Conservation (phyloP, 2,113 vertebrate genomes). For the Mugil cephalus region DNA sequence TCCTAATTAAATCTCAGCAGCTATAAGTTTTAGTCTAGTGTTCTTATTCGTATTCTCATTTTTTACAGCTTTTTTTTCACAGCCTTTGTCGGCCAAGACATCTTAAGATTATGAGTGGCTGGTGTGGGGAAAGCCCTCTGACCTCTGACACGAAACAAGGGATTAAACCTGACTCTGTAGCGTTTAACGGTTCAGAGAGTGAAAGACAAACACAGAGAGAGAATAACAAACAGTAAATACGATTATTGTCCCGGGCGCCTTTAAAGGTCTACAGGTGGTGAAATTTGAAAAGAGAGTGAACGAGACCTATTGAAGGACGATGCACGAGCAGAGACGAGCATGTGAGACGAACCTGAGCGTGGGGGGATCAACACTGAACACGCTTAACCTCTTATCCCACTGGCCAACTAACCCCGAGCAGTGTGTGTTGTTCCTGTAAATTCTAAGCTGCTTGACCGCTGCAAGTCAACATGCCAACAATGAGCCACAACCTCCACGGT, state of each 20-base stretch:
- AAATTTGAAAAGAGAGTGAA: too few species aligned
- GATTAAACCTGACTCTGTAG: slow-evolving; percentile 17
- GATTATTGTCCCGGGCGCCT: too few species aligned
- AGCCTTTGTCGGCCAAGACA: not conserved
- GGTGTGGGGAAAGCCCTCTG: not conserved
- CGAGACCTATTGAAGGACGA: too few species aligned
- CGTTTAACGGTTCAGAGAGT: not conserved
- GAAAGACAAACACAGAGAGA: not conserved
- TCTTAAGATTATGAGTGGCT: not conserved
- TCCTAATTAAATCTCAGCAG: too few species aligned
- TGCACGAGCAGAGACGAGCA: not conserved
- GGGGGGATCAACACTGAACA: slow-evolving; percentile 35
- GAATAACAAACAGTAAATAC: not conserved
- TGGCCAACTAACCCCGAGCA: not conserved
- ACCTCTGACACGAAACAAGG: not conserved
- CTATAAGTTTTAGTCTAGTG: too few species aligned
- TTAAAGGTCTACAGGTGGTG: too few species aligned
- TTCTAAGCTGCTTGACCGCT: too few species aligned
- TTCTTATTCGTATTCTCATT: too few species aligned
- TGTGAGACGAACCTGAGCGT: slow-evolving; percentile 11
- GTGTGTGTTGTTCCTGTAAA: too few species aligned
- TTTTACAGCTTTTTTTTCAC: not conserved
- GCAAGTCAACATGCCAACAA: too few species aligned
- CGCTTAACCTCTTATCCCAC: slow-evolving; percentile 45
- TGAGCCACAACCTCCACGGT: too few species aligned